Percentiles rank a stretch among this genome's conserved stretches.
phyloP scores from a whole-genome alignment of 53 echinoderm and acorn worm genomes.

The Stichopus horrens region DNA sequence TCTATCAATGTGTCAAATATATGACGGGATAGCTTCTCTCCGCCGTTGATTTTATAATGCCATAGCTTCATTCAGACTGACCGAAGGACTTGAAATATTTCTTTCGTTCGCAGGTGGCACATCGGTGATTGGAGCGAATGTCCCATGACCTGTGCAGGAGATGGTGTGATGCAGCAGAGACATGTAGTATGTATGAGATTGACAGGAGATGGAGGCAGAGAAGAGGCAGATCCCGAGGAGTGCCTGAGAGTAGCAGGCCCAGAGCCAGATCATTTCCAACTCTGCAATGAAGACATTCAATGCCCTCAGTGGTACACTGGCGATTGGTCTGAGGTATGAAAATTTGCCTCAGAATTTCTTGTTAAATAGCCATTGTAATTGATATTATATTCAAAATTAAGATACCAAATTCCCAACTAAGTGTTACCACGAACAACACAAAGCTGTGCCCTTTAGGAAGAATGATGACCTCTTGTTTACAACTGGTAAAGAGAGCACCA shows the following conservation, averaged over 20 bases:
- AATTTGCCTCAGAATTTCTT: no score
- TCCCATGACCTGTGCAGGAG: conserved; percentile 73
- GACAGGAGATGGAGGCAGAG: background rate
- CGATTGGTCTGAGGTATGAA: conserved; percentile 77
- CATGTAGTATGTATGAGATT: conserved; percentile 32
- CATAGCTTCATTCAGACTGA: no score
- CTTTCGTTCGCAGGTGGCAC: conserved; percentile 60
- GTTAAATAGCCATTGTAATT: no score
- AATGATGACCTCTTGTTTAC: no score
- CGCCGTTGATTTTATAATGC: no score
- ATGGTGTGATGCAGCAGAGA: conserved; percentile 46
- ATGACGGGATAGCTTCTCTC: no score
- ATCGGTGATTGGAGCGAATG: conserved; percentile 91
- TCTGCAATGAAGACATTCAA: conserved; percentile 52
- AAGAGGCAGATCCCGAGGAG: conserved; percentile 23
- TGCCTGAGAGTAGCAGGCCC: conserved; percentile 23
- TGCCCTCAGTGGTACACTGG: conserved; percentile 79
- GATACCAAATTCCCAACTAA: no score
- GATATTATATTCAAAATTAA: no score
- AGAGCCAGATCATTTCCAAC: conserved; percentile 32
- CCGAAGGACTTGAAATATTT: background rate
- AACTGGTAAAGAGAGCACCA: no score
- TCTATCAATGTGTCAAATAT: no score
- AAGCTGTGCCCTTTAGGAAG: no score
- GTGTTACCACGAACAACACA: no score